Evolutionary conservation across 2,888 invertebrate genomes (phyloP).

Genomic region (Rugalucina vietnamica): DNA sequence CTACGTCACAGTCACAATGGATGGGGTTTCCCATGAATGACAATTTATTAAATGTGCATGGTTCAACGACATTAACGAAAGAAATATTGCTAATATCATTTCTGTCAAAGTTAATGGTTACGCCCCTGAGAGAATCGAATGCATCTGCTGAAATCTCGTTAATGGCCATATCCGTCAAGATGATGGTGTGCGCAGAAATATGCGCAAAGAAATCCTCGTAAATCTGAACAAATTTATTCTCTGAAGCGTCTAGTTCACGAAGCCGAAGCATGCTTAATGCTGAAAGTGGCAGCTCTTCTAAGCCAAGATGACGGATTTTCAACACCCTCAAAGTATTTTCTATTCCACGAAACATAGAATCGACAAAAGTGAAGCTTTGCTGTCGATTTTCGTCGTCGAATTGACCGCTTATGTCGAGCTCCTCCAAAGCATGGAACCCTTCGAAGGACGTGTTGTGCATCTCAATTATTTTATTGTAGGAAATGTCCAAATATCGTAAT

Average conservation of each 20-base stretch:
- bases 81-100: slow-evolving; percentile 60
- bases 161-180: slow-evolving; percentile 47
- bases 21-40: slow-evolving; percentile 57
- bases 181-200: slow-evolving; percentile 37
- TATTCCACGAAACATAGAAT: slow-evolving; percentile 58
- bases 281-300: slow-evolving; percentile 46
- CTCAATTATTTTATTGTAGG: slow-evolving; percentile 59
- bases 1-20: slow-evolving; percentile 53
- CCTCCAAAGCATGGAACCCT: slow-evolving; percentile 52
- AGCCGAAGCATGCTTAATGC: slow-evolving; percentile 44
- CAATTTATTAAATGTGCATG: slow-evolving; percentile 50
- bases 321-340: slow-evolving; percentile 50
- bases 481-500: slow-evolving; percentile 48
- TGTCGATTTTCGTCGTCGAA: slow-evolving; percentile 4
- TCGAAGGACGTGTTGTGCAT: slow-evolving; percentile 60
- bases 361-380: slow-evolving; percentile 39
- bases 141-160: slow-evolving; percentile 46
- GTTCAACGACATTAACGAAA: slow-evolving; percentile 45
- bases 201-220: slow-evolving; percentile 58
- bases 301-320: slow-evolving; percentile 38
- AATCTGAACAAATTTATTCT: slow-evolving; percentile 51
- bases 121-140: slow-evolving; percentile 40
- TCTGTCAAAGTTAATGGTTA: slow-evolving; percentile 52
- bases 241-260: slow-evolving; percentile 48
- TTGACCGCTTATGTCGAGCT: slow-evolving; percentile 58